These are phyloP conservation scores for Zoanthus gigantus DNA, from an alignment of 92 coral and sea anemone genomes.

Conservation along the genomic window DNA sequence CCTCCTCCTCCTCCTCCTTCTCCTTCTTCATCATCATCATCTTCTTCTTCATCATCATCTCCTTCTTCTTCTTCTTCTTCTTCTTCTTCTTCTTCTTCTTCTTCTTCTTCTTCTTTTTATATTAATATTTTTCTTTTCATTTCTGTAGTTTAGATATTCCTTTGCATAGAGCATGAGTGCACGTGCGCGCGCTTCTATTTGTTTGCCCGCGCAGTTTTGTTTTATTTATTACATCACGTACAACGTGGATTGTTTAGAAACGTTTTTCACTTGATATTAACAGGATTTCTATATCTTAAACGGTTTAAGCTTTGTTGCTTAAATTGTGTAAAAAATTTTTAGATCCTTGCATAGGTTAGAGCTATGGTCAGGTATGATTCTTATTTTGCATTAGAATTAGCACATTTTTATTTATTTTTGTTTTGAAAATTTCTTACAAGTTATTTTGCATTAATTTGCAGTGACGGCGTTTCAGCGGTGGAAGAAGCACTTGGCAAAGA, in stretches of 20 bases:
- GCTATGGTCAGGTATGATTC: not conserved
- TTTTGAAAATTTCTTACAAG: not conserved
- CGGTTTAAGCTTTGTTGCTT: not conserved
- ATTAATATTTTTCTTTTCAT: too few relatives aligned
- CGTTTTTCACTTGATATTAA: not conserved
- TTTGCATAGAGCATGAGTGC: too few relatives aligned
- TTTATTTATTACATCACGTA: not conserved
- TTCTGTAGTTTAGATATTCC: too few relatives aligned
- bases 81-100: too few relatives aligned
- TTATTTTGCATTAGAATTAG: not conserved
- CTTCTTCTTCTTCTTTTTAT: too few relatives aligned
- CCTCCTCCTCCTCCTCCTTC: too few relatives aligned
- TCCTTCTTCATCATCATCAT: too few relatives aligned
- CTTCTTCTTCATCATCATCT: too few relatives aligned
- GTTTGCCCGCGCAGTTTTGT: constrained; percentile 11
- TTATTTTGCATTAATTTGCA: constrained; percentile 10
- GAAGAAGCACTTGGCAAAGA: constrained; percentile 68
- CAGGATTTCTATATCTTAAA: not conserved
- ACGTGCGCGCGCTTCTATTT: not conserved
- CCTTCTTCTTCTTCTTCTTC: too few relatives aligned
- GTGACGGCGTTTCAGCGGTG: constrained; percentile 83
- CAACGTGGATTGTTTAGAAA: not conserved
- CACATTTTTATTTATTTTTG: not conserved
- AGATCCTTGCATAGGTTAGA: not conserved
- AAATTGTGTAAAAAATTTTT: not conserved